Percentiles rank a stretch among this genome's conserved stretches.
Conservation (phyloP, 2,888 invertebrate species). For the Laspeyria flexula region DNA sequence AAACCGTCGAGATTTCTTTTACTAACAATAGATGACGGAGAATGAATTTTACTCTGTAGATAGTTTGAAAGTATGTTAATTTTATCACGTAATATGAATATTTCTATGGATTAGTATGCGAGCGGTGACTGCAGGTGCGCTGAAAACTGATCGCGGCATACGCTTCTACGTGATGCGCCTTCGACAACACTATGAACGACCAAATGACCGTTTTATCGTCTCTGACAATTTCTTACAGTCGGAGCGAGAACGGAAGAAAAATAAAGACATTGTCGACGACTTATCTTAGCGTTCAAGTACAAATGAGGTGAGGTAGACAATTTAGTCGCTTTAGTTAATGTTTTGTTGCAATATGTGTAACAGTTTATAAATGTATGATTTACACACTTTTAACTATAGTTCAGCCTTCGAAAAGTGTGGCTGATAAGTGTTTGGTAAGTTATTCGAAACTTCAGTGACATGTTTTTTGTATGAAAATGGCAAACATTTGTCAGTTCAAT, state of each 20-base stretch:
- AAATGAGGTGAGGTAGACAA: background rate
- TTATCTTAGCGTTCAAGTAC: background rate
- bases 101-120: conserved; percentile 61
- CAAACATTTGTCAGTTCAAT: too few relatives aligned
- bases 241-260: background rate
- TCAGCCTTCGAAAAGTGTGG: too few relatives aligned
- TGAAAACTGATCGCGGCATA: conserved; percentile 43
- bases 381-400: background rate
- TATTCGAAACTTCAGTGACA: too few relatives aligned
- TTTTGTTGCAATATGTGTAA: background rate
- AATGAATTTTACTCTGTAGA: conserved; percentile 12
- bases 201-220: conserved; percentile 36
- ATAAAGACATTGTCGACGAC: background rate
- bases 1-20: background rate
- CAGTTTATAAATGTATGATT: background rate
- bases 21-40: background rate
- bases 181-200: conserved; percentile 18
- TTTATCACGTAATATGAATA: conserved; percentile 62
- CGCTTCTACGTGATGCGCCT: conserved; percentile 43
- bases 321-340: background rate
- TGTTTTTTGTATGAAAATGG: too few relatives aligned
- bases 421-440: too few relatives aligned
- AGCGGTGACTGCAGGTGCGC: conserved; percentile 44
- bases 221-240: conserved; percentile 15
- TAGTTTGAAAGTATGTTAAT: conserved; percentile 51